Evolutionary conservation across 2,888 invertebrate species (phyloP).

Genomic region (Andrena praecox): DNA sequence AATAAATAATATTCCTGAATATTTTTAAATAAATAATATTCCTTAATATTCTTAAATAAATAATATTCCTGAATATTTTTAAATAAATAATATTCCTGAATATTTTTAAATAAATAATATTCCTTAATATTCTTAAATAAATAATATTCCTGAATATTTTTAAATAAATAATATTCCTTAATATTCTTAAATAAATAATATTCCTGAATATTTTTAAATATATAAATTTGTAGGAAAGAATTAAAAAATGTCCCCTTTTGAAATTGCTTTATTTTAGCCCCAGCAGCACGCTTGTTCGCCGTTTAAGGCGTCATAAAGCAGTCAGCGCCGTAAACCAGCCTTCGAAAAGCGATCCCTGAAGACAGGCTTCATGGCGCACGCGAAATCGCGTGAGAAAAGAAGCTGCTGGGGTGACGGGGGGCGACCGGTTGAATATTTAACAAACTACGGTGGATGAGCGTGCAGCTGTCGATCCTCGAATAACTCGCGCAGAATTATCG

Average conservation of each 20-base stretch:
- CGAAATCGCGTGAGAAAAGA: slow-evolving; percentile 23
- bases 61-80: no score
- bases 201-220: no score
- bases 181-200: no score
- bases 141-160: no score
- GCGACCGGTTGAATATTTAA: slow-evolving; percentile 20
- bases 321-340: neutral
- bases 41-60: no score
- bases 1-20: no score
- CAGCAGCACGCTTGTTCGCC: neutral
- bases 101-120: neutral
- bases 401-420: neutral
- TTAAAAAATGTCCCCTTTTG: neutral
- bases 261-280: neutral
- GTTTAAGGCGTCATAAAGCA: neutral
- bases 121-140: no score
- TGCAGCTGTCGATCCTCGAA: slow-evolving; percentile 8
- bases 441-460: slow-evolving; percentile 8
- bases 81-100: neutral
- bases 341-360: neutral
- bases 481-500: slow-evolving; percentile 2
- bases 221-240: neutral
- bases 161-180: no score
- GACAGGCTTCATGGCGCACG: neutral
- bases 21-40: no score